Percentiles rank a stretch among this genome's conserved stretches.
These are phyloP conservation scores for Menidia beryllina DNA, from an alignment of 2,113 vertebrate species.

Conservation along the genomic window DNA sequence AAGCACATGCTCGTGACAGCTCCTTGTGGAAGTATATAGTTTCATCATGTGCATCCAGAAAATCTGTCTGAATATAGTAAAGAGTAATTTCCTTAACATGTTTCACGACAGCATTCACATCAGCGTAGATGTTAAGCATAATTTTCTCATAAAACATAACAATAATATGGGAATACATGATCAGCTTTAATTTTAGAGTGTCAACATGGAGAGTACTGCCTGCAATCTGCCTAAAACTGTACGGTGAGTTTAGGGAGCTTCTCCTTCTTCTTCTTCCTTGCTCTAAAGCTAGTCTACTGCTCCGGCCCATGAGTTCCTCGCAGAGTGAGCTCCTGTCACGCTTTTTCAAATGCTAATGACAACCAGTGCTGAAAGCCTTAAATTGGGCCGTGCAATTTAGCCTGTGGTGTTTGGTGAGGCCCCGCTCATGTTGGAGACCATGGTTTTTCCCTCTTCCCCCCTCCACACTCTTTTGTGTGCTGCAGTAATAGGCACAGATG, in stretches of 20 bases:
- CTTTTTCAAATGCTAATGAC: constrained; percentile 85
- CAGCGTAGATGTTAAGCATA: neutral
- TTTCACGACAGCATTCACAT: constrained; percentile 3
- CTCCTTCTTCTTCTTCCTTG: constrained; percentile 52
- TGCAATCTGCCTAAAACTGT: constrained; percentile 29
- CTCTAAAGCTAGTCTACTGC: constrained; percentile 70
- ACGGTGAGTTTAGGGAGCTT: constrained; percentile 10
- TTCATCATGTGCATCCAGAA: constrained; percentile 2
- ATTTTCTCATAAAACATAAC: neutral
- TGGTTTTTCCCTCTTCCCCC: constrained; percentile 36
- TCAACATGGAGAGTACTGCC: constrained; percentile 11
- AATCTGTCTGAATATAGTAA: constrained; percentile 7
- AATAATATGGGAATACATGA: constrained; percentile 4
- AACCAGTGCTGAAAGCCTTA: constrained; percentile 77
- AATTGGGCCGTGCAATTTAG: constrained; percentile 83
- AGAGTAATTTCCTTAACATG: neutral
- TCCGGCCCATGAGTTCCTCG: constrained; percentile 67
- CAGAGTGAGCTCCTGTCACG: constrained; percentile 58
- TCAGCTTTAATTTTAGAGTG: constrained; percentile 23
- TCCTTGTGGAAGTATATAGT: constrained; percentile 28
- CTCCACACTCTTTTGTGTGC: constrained; percentile 77
- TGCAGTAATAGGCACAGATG: constrained; percentile 85
- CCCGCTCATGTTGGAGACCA: constrained; percentile 75
- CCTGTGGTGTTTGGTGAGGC: constrained; percentile 80
- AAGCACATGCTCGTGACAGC: constrained; percentile 15